Evolutionary conservation across 2,888 invertebrate species (phyloP).

Genomic region (Thereva nobilitata): DNA sequence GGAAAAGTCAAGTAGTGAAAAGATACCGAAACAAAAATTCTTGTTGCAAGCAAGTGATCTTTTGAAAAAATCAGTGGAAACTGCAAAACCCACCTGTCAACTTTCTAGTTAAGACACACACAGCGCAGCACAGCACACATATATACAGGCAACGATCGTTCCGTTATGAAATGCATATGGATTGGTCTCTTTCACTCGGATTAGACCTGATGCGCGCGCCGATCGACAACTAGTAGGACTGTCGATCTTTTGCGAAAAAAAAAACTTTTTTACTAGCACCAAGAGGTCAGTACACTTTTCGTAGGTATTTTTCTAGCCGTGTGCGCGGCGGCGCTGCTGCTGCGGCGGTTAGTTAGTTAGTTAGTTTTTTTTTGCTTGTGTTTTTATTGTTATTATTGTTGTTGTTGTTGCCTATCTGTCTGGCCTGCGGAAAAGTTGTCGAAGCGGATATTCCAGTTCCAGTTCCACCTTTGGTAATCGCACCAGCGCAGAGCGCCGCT

Average conservation of each 20-base stretch:
- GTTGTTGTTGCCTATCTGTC: no score
- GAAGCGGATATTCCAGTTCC: no score
- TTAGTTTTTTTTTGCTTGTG: no score
- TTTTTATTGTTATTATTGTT: no score
- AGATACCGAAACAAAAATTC: neutral
- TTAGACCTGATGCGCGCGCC: neutral
- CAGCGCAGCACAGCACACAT: neutral
- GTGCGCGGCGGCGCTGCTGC: neutral
- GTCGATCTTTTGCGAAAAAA: conserved; percentile 16
- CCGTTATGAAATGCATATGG: conserved; percentile 35
- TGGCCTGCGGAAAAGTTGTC: no score
- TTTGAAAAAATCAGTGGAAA: conserved; percentile 15
- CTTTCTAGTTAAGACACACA: conserved; percentile 37
- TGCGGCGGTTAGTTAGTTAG: no score
- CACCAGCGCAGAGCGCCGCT: no score
- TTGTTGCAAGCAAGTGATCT: conserved; percentile 6
- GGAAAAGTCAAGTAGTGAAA: neutral
- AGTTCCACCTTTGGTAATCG: no score
- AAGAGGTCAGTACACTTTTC: conserved; percentile 36
- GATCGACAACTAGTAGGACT: neutral
- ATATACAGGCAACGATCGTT: conserved; percentile 30
- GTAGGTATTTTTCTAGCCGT: conserved; percentile 16
- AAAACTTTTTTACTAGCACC: conserved; percentile 13
- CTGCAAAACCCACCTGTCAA: conserved; percentile 41
- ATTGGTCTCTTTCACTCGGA: conserved; percentile 17